Conservation (phyloP, 1,140 invertebrate species). For the Campoletis sonorensis region DNA sequence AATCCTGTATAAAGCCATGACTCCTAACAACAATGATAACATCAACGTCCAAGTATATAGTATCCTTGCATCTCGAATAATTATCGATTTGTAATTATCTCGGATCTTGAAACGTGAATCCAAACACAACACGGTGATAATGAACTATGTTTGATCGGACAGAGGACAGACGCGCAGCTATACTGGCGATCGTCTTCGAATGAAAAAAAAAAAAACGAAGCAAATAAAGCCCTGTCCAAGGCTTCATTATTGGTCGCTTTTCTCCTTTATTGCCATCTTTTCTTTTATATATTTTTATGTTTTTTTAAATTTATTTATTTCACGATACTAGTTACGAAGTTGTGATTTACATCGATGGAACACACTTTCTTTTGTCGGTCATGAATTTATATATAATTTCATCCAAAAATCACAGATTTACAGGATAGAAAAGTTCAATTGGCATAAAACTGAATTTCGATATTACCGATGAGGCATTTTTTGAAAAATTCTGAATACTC, state of each 20-base stretch:
- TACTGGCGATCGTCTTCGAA: neutral
- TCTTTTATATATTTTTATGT: neutral
- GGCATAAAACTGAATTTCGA: too few relatives aligned
- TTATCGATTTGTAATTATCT: conserved; percentile 42
- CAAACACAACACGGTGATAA: conserved; percentile 25
- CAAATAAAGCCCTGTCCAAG: conserved; percentile 15
- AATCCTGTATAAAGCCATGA: neutral
- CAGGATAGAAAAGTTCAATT: too few relatives aligned
- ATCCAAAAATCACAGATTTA: too few relatives aligned
- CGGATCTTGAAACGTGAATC: conserved; percentile 7
- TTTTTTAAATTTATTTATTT: neutral
- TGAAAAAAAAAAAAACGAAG: neutral
- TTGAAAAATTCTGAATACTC: too few relatives aligned
- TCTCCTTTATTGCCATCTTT: neutral
- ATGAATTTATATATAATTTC: too few relatives aligned
- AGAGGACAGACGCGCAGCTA: neutral
- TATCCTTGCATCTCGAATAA: neutral
- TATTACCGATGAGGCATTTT: neutral
- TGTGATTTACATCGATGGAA: too few relatives aligned
- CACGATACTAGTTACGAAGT: too few relatives aligned
- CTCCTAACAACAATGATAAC: neutral
- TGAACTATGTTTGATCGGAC: conserved; percentile 33
- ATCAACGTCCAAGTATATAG: neutral
- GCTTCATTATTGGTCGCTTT: conserved; percentile 6
- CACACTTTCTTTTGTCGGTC: too few relatives aligned